These are phyloP conservation scores for Parnassius mnemosyne DNA, from an alignment of 2,888 invertebrate species.

Conservation along the genomic window DNA sequence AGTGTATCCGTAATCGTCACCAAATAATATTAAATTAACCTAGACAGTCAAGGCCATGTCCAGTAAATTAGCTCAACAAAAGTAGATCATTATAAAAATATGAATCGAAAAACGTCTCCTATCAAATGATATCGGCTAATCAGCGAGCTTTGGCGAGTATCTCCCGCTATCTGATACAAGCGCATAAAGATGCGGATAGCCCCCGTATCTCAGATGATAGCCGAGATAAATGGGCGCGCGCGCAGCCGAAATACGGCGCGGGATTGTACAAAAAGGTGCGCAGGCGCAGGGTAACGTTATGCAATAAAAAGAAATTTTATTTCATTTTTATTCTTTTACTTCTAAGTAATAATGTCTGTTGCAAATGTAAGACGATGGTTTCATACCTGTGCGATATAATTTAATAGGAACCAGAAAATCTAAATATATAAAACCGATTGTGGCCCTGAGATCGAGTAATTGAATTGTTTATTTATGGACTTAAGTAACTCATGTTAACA, in stretches of 20 bases:
- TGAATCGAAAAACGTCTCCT: conserved; percentile 36
- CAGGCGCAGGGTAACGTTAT: conserved; percentile 47
- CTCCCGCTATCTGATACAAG: conserved; percentile 57
- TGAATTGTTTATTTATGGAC: no score
- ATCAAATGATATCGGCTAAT: conserved; percentile 62
- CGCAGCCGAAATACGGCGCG: conserved; percentile 73
- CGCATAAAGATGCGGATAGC: conserved; percentile 67
- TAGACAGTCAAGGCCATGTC: neutral
- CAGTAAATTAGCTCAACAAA: conserved; percentile 33
- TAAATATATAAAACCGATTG: no score
- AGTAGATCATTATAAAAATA: conserved; percentile 42
- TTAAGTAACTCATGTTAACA: no score
- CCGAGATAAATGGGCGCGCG: conserved; percentile 66
- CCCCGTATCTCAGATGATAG: conserved; percentile 73
- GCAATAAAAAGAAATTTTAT: conserved; percentile 30
- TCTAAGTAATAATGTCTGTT: no score
- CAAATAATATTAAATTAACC: neutral
- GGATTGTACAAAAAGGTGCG: conserved; percentile 65
- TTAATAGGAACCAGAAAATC: no score
- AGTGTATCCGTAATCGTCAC: conserved; percentile 1
- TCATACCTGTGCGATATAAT: no score
- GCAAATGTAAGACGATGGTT: no score
- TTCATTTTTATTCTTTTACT: neutral
- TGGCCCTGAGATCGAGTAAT: no score
- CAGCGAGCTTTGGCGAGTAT: conserved; percentile 54